These are phyloP conservation scores for Hypomesus transpacificus DNA, from an alignment of 2,113 vertebrate species.

Conservation along the genomic window DNA sequence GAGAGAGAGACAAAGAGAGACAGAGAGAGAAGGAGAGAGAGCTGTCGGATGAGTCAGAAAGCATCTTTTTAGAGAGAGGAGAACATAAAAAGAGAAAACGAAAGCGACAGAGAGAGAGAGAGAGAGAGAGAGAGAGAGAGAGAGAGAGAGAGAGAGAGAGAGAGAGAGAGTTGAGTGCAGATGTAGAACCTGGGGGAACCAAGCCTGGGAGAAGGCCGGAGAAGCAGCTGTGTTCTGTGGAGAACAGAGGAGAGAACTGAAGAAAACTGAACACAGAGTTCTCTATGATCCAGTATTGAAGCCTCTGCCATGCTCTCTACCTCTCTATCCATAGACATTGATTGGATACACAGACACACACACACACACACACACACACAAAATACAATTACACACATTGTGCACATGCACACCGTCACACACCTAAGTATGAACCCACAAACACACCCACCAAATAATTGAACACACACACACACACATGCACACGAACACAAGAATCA, in stretches of 20 bases:
- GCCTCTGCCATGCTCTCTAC: background rate
- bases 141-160: too few species aligned
- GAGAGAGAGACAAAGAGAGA: background rate
- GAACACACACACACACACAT: background rate
- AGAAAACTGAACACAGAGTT: too few species aligned
- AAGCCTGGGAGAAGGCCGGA: too few species aligned
- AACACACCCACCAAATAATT: too few species aligned
- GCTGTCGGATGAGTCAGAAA: background rate
- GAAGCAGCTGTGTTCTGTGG: background rate
- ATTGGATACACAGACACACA: too few species aligned
- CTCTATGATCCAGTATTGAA: conserved; percentile 4
- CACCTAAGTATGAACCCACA: background rate
- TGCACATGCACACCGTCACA: background rate
- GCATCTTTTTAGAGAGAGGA: background rate
- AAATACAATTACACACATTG: too few species aligned
- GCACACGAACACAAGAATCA: background rate
- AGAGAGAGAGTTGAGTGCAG: too few species aligned
- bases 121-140: background rate
- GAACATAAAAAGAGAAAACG: background rate
- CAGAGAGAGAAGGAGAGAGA: background rate
- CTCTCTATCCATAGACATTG: background rate
- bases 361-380: too few species aligned
- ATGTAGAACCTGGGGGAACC: too few species aligned
- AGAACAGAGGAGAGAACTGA: background rate
- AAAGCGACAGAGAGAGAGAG: too few species aligned